Evolutionary conservation across 2,797 vertebrate species (phyloP).

Genomic region (Serranus cabrilla): DNA sequence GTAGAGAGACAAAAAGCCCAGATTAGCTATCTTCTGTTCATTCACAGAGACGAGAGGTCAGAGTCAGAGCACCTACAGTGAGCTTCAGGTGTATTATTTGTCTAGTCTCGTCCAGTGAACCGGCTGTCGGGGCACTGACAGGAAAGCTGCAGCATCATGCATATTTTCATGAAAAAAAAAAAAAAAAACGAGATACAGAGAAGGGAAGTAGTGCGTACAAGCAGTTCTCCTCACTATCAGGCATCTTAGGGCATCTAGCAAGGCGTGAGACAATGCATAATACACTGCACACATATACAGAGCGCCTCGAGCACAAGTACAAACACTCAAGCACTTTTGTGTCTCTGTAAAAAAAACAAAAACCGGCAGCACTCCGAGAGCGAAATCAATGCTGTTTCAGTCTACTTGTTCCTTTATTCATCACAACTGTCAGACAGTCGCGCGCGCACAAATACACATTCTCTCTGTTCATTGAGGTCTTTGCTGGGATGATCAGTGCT

Average conservation of each 20-base stretch:
- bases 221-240: slow-evolving; percentile 53
- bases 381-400: slow-evolving; percentile 45
- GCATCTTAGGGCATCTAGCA: slow-evolving; percentile 49
- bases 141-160: slow-evolving; percentile 56
- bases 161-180: slow-evolving; percentile 56
- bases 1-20: slow-evolving; percentile 7
- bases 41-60: slow-evolving; percentile 17
- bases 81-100: slow-evolving; percentile 37
- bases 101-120: slow-evolving; percentile 32
- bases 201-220: slow-evolving; percentile 27
- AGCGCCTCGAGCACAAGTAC: slow-evolving; percentile 29
- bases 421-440: slow-evolving; percentile 49
- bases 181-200: slow-evolving; percentile 30
- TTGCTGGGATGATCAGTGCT: slow-evolving; percentile 49
- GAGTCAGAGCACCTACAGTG: slow-evolving; percentile 13
- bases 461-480: slow-evolving; percentile 26
- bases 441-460: slow-evolving; percentile 16
- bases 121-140: slow-evolving; percentile 25
- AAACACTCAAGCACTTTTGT: slow-evolving; percentile 43
- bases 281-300: slow-evolving; percentile 44
- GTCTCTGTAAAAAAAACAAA: slow-evolving; percentile 13
- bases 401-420: slow-evolving; percentile 55
- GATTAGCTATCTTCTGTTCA: slow-evolving; percentile 24
- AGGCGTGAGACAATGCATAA: slow-evolving; percentile 55
- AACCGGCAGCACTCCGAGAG: slow-evolving; percentile 7